Base-by-base conservation (phyloP, 1,140 invertebrate genomes). In the Aphis gossypii region DNA sequence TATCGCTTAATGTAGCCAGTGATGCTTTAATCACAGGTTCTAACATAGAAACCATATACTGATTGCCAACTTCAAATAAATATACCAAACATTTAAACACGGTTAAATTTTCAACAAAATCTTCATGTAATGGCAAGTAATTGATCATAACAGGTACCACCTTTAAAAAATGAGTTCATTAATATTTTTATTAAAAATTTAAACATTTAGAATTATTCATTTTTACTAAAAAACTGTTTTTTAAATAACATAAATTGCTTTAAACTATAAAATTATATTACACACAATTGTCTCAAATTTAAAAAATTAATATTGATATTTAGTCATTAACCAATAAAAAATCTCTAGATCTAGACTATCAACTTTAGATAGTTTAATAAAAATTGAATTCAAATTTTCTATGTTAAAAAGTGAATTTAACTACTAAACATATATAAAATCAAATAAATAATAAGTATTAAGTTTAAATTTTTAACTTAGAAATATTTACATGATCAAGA, bases 141-240 rank as follows among this genome's bases (percentile, higher is more conserved):
- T 96, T 95, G 0, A 98, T 95, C 87, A 97, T 96, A 38, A 97
- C 97, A 21, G 97, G 97, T 89, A 98, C 96, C 3, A 98, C 97
- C 96, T 97, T 44, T 92, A 38, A 84, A 76, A 60, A 76, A 76
- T 76, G 30, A 76, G 14, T 18, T 3, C 1, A 18, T 76, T 76
- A 20, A 76, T 20, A 20, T 76, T n/a, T 76, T 35, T n/a, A 41
- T 41, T 41, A 41, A 11, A 30, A 68, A 68, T 14, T 4, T 68
- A 68, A n/a, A 4, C 30, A 76, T n/a, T n/a, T 68, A 3, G 11
- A 30, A 1, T 41, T 41, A 41, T 41, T 41, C 38, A 30, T 68
- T 76, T 76, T 68, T 0, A 68, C 60, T n/a, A 68, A 68, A 68
- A 68, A n/a, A 51, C 14, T 23, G 8, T 68, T n/a, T 60, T 68